Conservation (phyloP, 1,140 invertebrate genomes). For the Saccostrea cuccullata region DNA sequence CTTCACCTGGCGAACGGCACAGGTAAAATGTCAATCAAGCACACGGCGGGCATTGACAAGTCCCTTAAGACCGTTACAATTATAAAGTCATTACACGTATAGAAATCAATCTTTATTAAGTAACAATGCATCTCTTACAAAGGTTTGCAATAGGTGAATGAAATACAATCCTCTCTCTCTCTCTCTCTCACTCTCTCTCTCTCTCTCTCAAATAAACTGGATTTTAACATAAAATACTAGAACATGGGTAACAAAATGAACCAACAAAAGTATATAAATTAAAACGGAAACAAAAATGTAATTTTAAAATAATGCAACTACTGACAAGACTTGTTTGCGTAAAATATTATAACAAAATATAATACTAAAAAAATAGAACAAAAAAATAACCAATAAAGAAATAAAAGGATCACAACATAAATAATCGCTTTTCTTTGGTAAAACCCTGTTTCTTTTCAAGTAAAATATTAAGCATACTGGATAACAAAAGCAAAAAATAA, state of each 20-base stretch:
- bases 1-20: conserved; percentile 4
- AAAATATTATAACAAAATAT: background rate
- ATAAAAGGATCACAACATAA: no score
- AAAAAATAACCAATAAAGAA: background rate
- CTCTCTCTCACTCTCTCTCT: conserved; percentile 15
- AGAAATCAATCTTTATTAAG: conserved; percentile 25
- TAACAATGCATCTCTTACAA: conserved; percentile 22
- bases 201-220: background rate
- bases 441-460: no score
- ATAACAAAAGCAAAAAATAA: no score
- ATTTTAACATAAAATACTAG: background rate
- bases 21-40: conserved; percentile 23
- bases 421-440: no score
- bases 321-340: background rate
- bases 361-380: background rate
- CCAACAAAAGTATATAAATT: no score
- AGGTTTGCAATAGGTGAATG: background rate
- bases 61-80: background rate
- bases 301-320: no score
- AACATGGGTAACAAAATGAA: no score
- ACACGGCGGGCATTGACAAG: background rate
- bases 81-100: background rate
- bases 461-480: no score
- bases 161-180: background rate
- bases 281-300: no score